These are phyloP conservation scores for Pheosia tremula DNA, from an alignment of 2,888 invertebrate genomes.

Conservation along the genomic window DNA sequence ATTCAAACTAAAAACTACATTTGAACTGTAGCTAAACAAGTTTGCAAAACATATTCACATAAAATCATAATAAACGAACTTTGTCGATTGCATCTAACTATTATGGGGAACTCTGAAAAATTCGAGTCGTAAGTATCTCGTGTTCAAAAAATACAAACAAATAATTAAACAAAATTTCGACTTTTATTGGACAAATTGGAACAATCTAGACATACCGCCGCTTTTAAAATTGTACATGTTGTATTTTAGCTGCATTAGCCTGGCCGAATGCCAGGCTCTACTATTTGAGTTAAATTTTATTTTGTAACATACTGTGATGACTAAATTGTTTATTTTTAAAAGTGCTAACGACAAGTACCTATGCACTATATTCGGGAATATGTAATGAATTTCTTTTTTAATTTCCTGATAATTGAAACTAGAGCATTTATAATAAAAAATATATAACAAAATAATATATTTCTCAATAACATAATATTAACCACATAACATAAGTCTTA, in stretches of 20 bases:
- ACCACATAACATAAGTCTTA: too few species aligned
- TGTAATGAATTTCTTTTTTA: too few species aligned
- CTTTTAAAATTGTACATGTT: conserved; percentile 10
- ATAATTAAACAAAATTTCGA: conserved; percentile 6
- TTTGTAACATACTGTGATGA: conserved; percentile 1
- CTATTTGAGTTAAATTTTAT: neutral
- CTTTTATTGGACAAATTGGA: neutral
- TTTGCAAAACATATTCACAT: conserved; percentile 73
- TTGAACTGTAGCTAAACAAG: conserved; percentile 79
- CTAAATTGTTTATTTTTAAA: neutral
- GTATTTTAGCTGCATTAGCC: conserved; percentile 6
- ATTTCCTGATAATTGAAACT: neutral
- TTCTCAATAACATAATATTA: too few species aligned
- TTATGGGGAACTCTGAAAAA: conserved; percentile 45
- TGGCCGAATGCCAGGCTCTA: conserved; percentile 3
- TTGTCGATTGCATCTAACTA: conserved; percentile 66
- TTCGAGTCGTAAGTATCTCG: conserved; percentile 26
- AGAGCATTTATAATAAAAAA: too few species aligned
- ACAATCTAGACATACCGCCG: neutral
- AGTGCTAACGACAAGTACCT: neutral
- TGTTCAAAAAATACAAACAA: conserved; percentile 15
- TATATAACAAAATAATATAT: too few species aligned
- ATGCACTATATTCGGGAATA: too few species aligned
- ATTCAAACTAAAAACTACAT: conserved; percentile 74
- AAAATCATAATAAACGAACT: conserved; percentile 76